phyloP scores from a whole-genome alignment of 2,888 invertebrate species.

The Limnephilus marmoratus region DNA sequence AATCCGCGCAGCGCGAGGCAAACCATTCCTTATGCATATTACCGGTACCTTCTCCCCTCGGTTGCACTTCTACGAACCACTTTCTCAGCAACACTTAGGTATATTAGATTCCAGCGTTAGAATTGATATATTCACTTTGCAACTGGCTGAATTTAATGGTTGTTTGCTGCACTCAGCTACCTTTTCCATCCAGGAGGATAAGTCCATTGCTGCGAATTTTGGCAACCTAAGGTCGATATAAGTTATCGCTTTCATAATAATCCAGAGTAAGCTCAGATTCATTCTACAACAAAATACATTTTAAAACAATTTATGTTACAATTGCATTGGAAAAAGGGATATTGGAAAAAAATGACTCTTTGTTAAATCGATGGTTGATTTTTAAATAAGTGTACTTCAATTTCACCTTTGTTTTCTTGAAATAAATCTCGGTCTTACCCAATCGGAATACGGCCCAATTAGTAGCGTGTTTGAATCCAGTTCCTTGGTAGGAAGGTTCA shows the following conservation, averaged over 20 bases:
- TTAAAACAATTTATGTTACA: too few species aligned
- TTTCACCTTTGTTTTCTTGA: too few species aligned
- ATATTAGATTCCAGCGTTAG: neutral
- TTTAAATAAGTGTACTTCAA: too few species aligned
- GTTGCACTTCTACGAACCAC: neutral
- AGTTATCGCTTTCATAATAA: neutral
- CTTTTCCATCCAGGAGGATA: neutral
- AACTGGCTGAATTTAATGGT: neutral
- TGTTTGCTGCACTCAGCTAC: neutral
- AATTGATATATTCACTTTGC: neutral
- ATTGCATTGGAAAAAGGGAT: too few species aligned
- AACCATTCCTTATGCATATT: constrained; percentile 9
- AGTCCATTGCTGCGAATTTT: neutral
- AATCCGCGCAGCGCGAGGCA: constrained; percentile 15
- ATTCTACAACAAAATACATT: neutral
- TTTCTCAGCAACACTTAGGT: constrained; percentile 2
- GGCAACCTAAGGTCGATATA: neutral
- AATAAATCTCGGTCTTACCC: too few species aligned
- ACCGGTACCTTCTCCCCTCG: neutral
- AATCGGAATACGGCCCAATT: too few species aligned
- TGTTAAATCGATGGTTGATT: too few species aligned
- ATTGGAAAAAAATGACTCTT: too few species aligned
- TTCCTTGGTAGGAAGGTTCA: too few species aligned
- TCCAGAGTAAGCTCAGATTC: neutral
- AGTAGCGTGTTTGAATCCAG: too few species aligned